Evolutionary conservation across 2,888 invertebrate species (phyloP).

Genomic region (Hipparchia sbordonii): DNA sequence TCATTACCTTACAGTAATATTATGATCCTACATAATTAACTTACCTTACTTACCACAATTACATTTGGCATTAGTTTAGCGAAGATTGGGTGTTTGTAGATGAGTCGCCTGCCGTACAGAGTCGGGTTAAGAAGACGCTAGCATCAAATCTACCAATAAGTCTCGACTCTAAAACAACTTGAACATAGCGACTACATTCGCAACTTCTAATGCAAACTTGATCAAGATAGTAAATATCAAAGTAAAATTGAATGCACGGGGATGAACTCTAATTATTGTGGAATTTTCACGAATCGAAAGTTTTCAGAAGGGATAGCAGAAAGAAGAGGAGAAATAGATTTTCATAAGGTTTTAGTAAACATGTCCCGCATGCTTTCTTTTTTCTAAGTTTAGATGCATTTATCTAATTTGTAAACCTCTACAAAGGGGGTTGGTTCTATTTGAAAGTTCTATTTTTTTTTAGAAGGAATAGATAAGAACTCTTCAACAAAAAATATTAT

Average conservation of each 20-base stretch:
- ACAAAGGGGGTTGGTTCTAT: slow-evolving; percentile 31
- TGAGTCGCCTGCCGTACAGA: slow-evolving; percentile 65
- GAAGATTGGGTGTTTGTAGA: slow-evolving; percentile 38
- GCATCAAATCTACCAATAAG: slow-evolving; percentile 76
- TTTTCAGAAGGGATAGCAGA: slow-evolving; percentile 56
- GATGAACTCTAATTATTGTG: slow-evolving; percentile 72
- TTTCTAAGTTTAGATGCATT: slow-evolving; percentile 63
- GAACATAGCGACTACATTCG: slow-evolving; percentile 79
- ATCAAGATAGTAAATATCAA: slow-evolving; percentile 76
- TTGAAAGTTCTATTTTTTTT: slow-evolving; percentile 16
- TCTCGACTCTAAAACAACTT: slow-evolving; percentile 75
- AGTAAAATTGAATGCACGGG: slow-evolving; percentile 75
- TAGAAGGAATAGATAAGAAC: slow-evolving; percentile 8
- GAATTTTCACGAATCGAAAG: slow-evolving; percentile 81
- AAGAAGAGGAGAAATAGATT: slow-evolving; percentile 49
- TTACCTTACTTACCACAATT: slow-evolving; percentile 31
- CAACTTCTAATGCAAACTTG: slow-evolving; percentile 79
- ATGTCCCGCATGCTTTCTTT: slow-evolving; percentile 69
- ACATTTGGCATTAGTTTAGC: slow-evolving; percentile 28
- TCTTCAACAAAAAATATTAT: slow-evolving; percentile 28
- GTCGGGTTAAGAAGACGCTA: slow-evolving; percentile 75
- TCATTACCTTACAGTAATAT: slow-evolving; percentile 19
- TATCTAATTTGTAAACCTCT: slow-evolving; percentile 54
- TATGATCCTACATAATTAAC: slow-evolving; percentile 34
- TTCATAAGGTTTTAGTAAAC: slow-evolving; percentile 54